Conservation (phyloP, 2,797 vertebrate species). For the Psittacula echo region DNA sequence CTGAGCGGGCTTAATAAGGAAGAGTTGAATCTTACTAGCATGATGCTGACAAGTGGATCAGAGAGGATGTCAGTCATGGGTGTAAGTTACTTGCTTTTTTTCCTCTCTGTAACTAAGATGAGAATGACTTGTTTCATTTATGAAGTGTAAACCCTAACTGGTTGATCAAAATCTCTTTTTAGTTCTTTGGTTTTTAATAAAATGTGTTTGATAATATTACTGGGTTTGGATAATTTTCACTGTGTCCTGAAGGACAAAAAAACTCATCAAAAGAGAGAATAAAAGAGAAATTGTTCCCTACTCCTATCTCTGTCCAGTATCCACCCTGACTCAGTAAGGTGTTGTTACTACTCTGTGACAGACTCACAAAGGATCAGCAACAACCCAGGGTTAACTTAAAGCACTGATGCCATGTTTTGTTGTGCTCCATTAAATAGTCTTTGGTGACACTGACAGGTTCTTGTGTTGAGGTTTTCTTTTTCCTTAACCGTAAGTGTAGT, state of each 20-base stretch:
- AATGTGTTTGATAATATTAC: background rate
- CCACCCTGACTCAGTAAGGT: background rate
- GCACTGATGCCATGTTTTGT: background rate
- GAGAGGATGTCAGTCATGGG: background rate
- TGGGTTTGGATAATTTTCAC: background rate
- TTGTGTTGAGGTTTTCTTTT: background rate
- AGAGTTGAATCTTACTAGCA: background rate
- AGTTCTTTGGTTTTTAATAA: background rate
- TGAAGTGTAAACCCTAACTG: background rate
- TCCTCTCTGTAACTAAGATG: background rate
- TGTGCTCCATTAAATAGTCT: background rate
- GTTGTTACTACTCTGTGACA: fast-evolving
- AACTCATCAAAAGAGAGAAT: background rate
- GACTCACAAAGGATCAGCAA: background rate
- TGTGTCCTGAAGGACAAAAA: background rate
- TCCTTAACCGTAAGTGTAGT: background rate
- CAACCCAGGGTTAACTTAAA: background rate
- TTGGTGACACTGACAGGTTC: background rate
- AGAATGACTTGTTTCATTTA: background rate
- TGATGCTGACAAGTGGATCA: background rate
- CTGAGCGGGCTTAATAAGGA: background rate
- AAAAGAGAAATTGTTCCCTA: background rate
- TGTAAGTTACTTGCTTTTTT: background rate
- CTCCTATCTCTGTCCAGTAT: background rate
- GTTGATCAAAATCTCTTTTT: background rate